Percentiles rank a stretch among this genome's conserved stretches.
Conservation (phyloP, 2,888 invertebrate species). For the Epinotia demarniana region DNA sequence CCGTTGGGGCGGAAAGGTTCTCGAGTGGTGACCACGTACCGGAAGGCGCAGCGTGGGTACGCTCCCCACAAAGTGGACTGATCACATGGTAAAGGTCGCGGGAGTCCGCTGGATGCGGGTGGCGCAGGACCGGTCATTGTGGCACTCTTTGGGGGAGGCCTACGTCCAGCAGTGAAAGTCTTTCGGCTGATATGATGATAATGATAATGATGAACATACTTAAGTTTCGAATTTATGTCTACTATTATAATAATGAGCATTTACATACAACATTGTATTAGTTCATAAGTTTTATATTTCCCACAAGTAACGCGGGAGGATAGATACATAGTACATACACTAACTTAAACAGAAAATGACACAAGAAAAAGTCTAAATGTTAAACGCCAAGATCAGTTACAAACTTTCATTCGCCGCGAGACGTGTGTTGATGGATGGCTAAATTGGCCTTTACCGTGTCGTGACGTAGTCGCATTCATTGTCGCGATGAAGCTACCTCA, state of each 20-base stretch:
- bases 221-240: neutral
- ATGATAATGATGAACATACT: too few relatives aligned
- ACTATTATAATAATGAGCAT: neutral
- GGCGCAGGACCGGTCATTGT: too few relatives aligned
- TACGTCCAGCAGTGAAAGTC: too few relatives aligned
- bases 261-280: neutral
- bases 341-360: slow-evolving; percentile 7
- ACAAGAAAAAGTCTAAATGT: slow-evolving; percentile 6
- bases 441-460: slow-evolving; percentile 28
- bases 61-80: too few relatives aligned
- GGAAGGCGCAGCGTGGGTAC: too few relatives aligned
- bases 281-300: slow-evolving; percentile 9
- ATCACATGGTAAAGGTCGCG: too few relatives aligned
- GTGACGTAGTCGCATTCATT: slow-evolving; percentile 42
- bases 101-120: too few relatives aligned
- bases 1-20: too few relatives aligned
- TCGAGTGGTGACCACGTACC: too few relatives aligned
- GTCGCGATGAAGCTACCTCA: slow-evolving; percentile 42
- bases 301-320: slow-evolving; percentile 9
- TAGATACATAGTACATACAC: neutral
- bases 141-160: too few relatives aligned
- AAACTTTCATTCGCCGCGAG: slow-evolving; percentile 27
- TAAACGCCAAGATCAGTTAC: slow-evolving; percentile 33
- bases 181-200: too few relatives aligned
- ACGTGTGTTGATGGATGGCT: slow-evolving; percentile 35